Conservation (phyloP, 2,113 vertebrate species). For the Haliaeetus leucogaster region DNA sequence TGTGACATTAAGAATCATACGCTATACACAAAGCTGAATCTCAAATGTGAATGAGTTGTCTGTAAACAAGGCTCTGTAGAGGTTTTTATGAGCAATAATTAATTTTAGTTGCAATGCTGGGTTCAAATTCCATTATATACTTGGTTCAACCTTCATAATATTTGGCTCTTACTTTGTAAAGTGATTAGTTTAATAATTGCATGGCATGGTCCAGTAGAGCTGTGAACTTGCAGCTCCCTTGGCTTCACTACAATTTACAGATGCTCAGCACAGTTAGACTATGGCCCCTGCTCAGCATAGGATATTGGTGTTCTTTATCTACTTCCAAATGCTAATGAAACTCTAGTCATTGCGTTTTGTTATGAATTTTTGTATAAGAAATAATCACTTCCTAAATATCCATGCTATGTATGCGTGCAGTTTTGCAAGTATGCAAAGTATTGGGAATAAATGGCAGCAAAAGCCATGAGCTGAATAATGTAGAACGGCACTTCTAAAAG, state of each 20-base stretch:
- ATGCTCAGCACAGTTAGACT: conserved; percentile 4
- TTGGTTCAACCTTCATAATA: not conserved
- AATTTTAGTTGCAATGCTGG: conserved; percentile 35
- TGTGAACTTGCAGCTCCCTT: conserved; percentile 13
- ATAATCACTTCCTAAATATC: conserved; percentile 23
- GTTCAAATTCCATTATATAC: conserved; percentile 22
- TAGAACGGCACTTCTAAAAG: not conserved
- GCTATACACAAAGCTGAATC: conserved; percentile 47
- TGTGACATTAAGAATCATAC: conserved; percentile 3
- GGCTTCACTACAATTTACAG: conserved; percentile 15
- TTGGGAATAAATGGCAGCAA: not conserved
- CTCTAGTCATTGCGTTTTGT: not conserved
- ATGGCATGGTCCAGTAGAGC: conserved; percentile 22
- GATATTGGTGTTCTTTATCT: conserved; percentile 33
- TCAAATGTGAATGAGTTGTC: conserved; percentile 39
- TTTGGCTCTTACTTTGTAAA: conserved; percentile 5
- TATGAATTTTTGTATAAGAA: conserved; percentile 20
- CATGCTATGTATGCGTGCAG: not conserved
- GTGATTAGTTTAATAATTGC: conserved; percentile 41
- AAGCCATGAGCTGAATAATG: not conserved
- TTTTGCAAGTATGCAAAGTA: conserved; percentile 31
- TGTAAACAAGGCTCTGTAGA: conserved; percentile 53
- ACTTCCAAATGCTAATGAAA: conserved; percentile 3
- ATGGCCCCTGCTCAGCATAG: not conserved
- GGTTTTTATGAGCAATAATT: conserved; percentile 60